Evolutionary conservation across 2,113 vertebrate genomes (phyloP).

Genomic region (Coryphaenoides rupestris): DNA sequence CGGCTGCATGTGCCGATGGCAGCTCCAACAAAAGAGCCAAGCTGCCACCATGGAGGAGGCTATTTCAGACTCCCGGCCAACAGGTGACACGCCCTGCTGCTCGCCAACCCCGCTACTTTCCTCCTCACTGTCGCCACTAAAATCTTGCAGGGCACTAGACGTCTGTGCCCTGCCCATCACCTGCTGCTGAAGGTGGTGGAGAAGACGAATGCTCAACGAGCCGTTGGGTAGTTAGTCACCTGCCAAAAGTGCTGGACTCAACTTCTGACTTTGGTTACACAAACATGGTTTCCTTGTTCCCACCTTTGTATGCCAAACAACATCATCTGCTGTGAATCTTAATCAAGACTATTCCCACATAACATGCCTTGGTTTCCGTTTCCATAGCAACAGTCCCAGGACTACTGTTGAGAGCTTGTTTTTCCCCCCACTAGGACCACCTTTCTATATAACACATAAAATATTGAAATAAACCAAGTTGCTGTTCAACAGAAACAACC

Average conservation of each 20-base stretch:
- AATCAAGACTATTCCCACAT: conserved; percentile 17
- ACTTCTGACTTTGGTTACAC: conserved; percentile 13
- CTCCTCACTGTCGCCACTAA: background rate
- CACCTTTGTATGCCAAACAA: conserved; percentile 10
- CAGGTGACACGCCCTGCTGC: conserved; percentile 34
- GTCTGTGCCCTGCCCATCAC: background rate
- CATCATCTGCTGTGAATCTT: conserved; percentile 32
- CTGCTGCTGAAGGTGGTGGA: background rate
- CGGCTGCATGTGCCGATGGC: conserved; percentile 58
- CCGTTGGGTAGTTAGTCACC: too few relatives aligned
- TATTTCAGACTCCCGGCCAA: conserved; percentile 30
- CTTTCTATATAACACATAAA: background rate
- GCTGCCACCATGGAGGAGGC: conserved; percentile 33
- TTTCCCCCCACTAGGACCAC: conserved; percentile 11
- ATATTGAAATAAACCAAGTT: too few relatives aligned
- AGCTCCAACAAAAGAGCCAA: conserved; percentile 56
- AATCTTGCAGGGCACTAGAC: background rate
- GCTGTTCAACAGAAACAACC: too few relatives aligned
- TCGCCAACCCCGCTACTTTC: conserved; percentile 24
- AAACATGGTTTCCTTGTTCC: background rate
- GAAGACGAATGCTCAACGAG: background rate
- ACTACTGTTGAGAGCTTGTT: conserved; percentile 4
- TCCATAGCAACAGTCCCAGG: conserved; percentile 38
- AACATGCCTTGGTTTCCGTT: conserved; percentile 28
- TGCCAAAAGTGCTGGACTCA: too few relatives aligned